Percentiles rank a stretch among this genome's conserved stretches.
Conservation (phyloP, 2,797 vertebrate genomes). For the Bryconaethiops microstoma region DNA sequence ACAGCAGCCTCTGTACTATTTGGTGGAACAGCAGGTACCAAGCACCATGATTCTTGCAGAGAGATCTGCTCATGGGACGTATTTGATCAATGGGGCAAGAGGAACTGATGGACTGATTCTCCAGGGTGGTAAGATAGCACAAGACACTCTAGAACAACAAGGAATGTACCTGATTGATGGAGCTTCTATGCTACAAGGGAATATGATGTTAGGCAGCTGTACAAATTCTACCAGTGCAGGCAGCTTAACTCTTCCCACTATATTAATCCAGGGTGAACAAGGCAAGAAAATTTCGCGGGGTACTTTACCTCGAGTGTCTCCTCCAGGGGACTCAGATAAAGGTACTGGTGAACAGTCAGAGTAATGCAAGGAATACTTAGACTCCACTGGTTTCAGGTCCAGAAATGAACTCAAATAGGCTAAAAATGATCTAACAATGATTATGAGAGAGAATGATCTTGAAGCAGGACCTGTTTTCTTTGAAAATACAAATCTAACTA, state of each 20-base stretch:
- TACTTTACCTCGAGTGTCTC: neutral
- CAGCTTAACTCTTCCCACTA: constrained; percentile 20
- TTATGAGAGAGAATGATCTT: neutral
- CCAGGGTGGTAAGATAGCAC: constrained; percentile 56
- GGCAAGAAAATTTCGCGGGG: neutral
- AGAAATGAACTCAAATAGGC: neutral
- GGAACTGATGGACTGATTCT: constrained; percentile 63
- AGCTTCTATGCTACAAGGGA: constrained; percentile 26
- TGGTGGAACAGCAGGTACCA: constrained; percentile 78
- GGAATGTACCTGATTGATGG: constrained; percentile 51
- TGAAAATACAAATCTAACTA: too few relatives aligned
- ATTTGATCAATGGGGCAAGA: constrained; percentile 69
- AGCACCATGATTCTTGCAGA: constrained; percentile 81
- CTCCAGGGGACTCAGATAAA: neutral
- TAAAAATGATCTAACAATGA: neutral
- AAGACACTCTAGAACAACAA: constrained; percentile 30
- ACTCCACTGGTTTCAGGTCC: neutral
- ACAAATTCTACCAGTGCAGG: constrained; percentile 23
- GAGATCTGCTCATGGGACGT: constrained; percentile 70
- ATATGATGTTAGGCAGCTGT: constrained; percentile 8
- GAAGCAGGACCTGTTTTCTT: neutral
- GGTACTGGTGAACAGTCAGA: neutral
- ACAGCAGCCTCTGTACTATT: constrained; percentile 75
- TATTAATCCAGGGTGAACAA: constrained; percentile 17
- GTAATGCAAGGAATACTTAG: neutral